Conservation (phyloP, 1,140 invertebrate genomes). For the Sitobion miscanthi region DNA sequence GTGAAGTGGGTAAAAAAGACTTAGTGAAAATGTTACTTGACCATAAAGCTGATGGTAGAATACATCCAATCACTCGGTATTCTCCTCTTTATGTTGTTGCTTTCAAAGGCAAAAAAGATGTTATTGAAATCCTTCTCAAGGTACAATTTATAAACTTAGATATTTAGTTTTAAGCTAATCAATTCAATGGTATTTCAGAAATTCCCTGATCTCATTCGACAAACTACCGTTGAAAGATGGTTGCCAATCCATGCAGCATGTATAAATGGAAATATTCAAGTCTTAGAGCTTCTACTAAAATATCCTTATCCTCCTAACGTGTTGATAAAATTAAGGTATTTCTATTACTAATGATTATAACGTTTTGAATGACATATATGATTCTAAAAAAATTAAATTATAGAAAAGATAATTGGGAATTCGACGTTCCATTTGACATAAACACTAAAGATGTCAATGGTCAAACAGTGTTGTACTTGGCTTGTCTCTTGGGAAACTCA, state of each 20-base stretch:
- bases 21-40: slow-evolving; percentile 82
- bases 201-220: slow-evolving; percentile 71
- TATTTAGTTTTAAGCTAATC: slow-evolving; percentile 34
- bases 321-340: slow-evolving; percentile 71
- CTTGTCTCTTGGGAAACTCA: slow-evolving; percentile 82
- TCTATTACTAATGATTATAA: slow-evolving; percentile 49
- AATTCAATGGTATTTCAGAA: slow-evolving; percentile 63
- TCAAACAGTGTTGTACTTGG: slow-evolving; percentile 87
- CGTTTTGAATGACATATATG: slow-evolving; percentile 18
- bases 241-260: slow-evolving; percentile 90
- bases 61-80: slow-evolving; percentile 88
- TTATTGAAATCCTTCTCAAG: slow-evolving; percentile 78
- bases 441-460: slow-evolving; percentile 89
- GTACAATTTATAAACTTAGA: slow-evolving; percentile 53
- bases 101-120: slow-evolving; percentile 82
- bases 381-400: slow-evolving; percentile 59
- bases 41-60: slow-evolving; percentile 82
- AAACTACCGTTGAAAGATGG: slow-evolving; percentile 89
- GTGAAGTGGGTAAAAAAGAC: slow-evolving; percentile 81
- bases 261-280: slow-evolving; percentile 81
- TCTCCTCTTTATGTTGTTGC: slow-evolving; percentile 91
- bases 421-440: slow-evolving; percentile 86
- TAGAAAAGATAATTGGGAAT: slow-evolving; percentile 82
- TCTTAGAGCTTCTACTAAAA: slow-evolving; percentile 80
- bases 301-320: slow-evolving; percentile 81